Percentiles rank a stretch among this genome's conserved stretches.
Conservation (phyloP, 2,113 vertebrate species). For the Scolopax mira region DNA sequence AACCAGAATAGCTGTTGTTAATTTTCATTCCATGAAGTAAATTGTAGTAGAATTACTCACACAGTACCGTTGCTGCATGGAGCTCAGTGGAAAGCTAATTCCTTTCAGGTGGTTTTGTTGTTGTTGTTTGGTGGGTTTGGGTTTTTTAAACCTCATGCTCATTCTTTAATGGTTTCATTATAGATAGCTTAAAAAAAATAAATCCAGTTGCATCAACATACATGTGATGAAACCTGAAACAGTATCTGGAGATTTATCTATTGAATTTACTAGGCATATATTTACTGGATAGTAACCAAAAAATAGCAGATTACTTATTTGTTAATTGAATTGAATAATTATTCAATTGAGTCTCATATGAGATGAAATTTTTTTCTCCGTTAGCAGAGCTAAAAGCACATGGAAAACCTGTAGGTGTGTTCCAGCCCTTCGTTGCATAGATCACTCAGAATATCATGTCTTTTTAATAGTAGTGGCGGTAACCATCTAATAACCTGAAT, state of each 20-base stretch:
- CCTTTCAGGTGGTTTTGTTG: neutral
- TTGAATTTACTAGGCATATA: neutral
- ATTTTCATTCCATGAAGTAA: slow-evolving; percentile 7
- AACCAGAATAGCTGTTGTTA: neutral
- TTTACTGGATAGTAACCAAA: neutral
- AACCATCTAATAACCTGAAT: slow-evolving; percentile 23
- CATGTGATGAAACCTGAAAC: neutral
- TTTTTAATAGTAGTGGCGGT: slow-evolving; percentile 24
- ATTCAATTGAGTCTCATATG: neutral
- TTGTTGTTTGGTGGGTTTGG: neutral
- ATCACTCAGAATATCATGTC: neutral
- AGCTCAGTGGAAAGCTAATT: neutral
- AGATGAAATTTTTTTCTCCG: neutral
- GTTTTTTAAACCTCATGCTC: neutral
- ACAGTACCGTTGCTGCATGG: neutral
- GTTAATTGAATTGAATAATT: slow-evolving; percentile 43
- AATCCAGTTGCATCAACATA: neutral
- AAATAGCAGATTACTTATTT: slow-evolving; percentile 8
- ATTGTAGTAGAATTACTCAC: slow-evolving; percentile 1
- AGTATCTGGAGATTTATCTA: neutral
- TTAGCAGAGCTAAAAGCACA: slow-evolving; percentile 15
- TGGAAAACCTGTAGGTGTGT: slow-evolving; percentile 11
- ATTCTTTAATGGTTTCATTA: neutral
- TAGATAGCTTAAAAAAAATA: neutral
- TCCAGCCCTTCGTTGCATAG: neutral